Evolutionary conservation across 2,113 vertebrate species (phyloP), one percentile per base, ranked within the genome.

Genomic region (Centropristis striata): DNA sequence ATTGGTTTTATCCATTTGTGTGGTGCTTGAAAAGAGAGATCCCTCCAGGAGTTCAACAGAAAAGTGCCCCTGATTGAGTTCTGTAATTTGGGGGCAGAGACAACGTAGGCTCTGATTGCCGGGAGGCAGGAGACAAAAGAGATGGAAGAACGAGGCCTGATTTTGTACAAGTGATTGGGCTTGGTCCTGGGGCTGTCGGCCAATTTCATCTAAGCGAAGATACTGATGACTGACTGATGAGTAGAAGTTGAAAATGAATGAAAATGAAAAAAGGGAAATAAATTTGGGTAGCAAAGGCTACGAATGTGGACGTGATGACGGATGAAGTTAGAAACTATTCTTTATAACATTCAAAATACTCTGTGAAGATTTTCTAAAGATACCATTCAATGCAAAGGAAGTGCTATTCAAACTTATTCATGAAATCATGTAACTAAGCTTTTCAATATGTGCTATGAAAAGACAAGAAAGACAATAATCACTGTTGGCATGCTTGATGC

Each of bases 51-150:
- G 42, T 27, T 71, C 44, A 54, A 44, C 32, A 50, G 47, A 47
- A 71, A 78, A 50, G 70, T 71, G 47, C 41, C 15, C 32, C 32
- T 78, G 75, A 70, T 84, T 82, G 75, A 84, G 69, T 64, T 86
- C 47, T 75, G 54, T 75, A 79, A 83, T 84, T 49, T 72, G 27
- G 50, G n/a, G 63, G 36, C n/a, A 79, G 68, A 49, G 57, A 72
- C 57, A 41, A 81, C 66, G 36, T 66, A 9, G 65, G n/a, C 39
- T 68, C 8, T 87, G 80, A 86, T 84, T 84, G 58, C 66, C 4
- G 11, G 36, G 61, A 77, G 63, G 50, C 23, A 63, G 23, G 37
- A 60, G 81, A 71, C 75, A 86, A 74, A 79, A 75, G 32, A 50
- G 46, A 77, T 37, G 32, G 39, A 39, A n/a, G 46, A 70, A 51